These are phyloP conservation scores for Camelus dromedarius DNA, from an alignment of 2,113 vertebrate genomes.

Conservation along the genomic window DNA sequence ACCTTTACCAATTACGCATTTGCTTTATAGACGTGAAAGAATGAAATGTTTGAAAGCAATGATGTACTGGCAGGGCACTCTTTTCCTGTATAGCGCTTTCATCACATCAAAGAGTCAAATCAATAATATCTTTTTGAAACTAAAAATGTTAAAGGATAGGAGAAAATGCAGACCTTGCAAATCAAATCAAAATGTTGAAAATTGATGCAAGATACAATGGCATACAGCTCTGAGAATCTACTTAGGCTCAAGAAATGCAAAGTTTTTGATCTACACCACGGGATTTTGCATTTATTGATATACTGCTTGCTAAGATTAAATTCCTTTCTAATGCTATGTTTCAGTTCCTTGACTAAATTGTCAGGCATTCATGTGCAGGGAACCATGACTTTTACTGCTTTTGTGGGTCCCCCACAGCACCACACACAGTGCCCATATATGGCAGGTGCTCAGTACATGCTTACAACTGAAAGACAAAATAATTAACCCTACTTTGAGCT, in stretches of 20 bases:
- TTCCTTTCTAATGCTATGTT: slow-evolving; percentile 62
- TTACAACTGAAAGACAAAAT: slow-evolving; percentile 70
- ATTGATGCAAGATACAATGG: not conserved
- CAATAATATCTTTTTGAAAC: slow-evolving; percentile 44
- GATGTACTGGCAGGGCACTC: not conserved
- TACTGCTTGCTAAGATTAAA: slow-evolving; percentile 45
- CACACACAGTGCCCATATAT: slow-evolving; percentile 31
- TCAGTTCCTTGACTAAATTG: slow-evolving; percentile 63
- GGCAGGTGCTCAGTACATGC: slow-evolving; percentile 30
- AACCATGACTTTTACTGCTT: slow-evolving; percentile 44
- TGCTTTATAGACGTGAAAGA: not conserved
- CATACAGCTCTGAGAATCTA: slow-evolving; percentile 43
- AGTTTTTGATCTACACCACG: slow-evolving; percentile 42
- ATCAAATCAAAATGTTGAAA: slow-evolving; percentile 59
- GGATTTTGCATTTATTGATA: slow-evolving; percentile 27
- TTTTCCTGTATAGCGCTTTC: not conserved
- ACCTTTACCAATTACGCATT: slow-evolving; percentile 36
- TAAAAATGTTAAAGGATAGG: slow-evolving; percentile 2
- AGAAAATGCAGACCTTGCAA: slow-evolving; percentile 23
- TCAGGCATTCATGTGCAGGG: not conserved
- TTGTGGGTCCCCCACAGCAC: slow-evolving; percentile 37
- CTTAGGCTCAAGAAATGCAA: slow-evolving; percentile 40
- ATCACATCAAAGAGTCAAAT: slow-evolving; percentile 13
- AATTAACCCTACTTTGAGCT: slow-evolving; percentile 63
- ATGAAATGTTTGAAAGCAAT: slow-evolving; percentile 13